A percentile compares a stretch with the other conserved stretches of the same genome.
These are phyloP conservation scores for Acropora yongei DNA, from an alignment of 64 coral and sea anemone species.

Conservation along the genomic window DNA sequence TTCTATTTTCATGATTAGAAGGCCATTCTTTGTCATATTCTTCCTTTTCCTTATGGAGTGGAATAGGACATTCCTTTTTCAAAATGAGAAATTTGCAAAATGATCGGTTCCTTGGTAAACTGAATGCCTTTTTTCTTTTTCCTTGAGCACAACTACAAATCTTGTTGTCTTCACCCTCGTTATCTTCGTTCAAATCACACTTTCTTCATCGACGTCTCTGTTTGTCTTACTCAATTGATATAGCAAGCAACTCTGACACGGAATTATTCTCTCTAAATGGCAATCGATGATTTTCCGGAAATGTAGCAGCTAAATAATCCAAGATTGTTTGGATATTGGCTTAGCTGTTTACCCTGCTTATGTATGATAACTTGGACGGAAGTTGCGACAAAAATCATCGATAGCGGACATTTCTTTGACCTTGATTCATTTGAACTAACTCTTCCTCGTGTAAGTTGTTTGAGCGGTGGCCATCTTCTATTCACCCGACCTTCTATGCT, in stretches of 20 bases:
- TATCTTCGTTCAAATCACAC: conserved; percentile 1
- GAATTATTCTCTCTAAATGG: background rate
- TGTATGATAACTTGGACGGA: background rate
- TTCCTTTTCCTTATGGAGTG: too few relatives aligned
- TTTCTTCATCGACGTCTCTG: background rate
- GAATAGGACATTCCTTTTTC: too few relatives aligned
- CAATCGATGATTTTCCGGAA: background rate
- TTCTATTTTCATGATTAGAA: background rate
- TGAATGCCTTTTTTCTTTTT: background rate
- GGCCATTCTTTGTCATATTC: too few relatives aligned
- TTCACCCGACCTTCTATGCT: too few relatives aligned
- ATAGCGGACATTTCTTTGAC: conserved; percentile 5
- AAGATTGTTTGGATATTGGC: background rate
- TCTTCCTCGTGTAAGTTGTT: background rate
- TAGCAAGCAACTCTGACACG: background rate
- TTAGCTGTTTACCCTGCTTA: background rate
- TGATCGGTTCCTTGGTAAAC: too few relatives aligned
- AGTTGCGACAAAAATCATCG: background rate
- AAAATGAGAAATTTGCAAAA: too few relatives aligned
- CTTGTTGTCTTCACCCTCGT: background rate
- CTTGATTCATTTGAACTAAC: background rate
- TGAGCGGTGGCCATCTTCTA: too few relatives aligned
- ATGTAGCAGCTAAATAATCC: background rate
- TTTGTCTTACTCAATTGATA: too few relatives aligned
- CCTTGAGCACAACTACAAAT: background rate